These are phyloP conservation scores for Ganaspis brasiliensis DNA, from an alignment of 2,888 invertebrate genomes.

Conservation along the genomic window DNA sequence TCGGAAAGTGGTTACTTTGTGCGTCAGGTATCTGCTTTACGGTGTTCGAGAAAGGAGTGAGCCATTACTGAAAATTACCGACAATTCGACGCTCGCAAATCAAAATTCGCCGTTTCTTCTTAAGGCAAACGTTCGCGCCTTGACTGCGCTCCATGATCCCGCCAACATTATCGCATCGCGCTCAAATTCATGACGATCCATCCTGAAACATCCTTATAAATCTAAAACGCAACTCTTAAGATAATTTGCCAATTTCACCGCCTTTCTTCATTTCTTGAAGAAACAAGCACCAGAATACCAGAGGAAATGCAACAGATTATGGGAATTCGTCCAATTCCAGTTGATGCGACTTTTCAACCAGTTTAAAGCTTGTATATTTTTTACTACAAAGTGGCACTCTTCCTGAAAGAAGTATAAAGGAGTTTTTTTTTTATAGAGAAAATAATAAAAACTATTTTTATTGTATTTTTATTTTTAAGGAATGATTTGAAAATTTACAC, in stretches of 20 bases:
- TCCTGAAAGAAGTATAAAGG: no score
- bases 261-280: background rate
- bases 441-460: no score
- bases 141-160: slow-evolving; percentile 10
- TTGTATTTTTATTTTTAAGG: no score
- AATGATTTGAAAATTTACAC: no score
- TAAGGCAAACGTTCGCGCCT: slow-evolving; percentile 38
- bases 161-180: slow-evolving; percentile 30
- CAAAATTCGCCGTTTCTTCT: slow-evolving; percentile 75
- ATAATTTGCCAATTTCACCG: slow-evolving; percentile 26
- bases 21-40: slow-evolving; percentile 66
- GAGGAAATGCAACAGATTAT: background rate
- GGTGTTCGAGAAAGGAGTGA: slow-evolving; percentile 71
- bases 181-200: slow-evolving; percentile 20
- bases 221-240: slow-evolving; percentile 27
- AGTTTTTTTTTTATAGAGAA: no score
- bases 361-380: no score
- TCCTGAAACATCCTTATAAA: slow-evolving; percentile 19
- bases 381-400: no score
- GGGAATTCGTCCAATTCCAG: background rate
- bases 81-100: slow-evolving; percentile 79
- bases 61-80: slow-evolving; percentile 79
- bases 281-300: background rate
- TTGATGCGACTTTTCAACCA: no score
- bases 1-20: slow-evolving; percentile 73